Conservation (phyloP, 2,888 invertebrate species). For the Alitta virens region DNA sequence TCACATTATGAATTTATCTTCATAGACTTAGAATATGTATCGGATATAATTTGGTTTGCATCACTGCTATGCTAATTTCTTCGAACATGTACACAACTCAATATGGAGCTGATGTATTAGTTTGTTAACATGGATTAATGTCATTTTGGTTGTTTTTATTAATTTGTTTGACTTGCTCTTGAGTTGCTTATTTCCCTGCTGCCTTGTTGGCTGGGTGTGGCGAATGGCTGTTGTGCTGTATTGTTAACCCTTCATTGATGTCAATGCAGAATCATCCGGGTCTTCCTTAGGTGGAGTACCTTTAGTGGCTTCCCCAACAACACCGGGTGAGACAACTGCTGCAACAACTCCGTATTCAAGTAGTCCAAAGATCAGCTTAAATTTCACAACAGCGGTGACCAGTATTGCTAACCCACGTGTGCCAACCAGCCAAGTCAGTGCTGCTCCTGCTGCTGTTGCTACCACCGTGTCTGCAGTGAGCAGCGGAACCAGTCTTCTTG, state of each 20-base stretch:
- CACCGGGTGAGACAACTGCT: neutral
- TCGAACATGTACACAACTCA: too few relatives aligned
- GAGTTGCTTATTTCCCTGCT: neutral
- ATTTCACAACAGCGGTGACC: constrained; percentile 8
- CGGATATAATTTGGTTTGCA: too few relatives aligned
- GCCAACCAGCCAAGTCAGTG: constrained; percentile 14
- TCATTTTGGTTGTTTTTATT: neutral
- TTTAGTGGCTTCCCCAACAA: constrained; percentile 12
- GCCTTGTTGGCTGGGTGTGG: neutral
- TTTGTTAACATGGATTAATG: too few relatives aligned
- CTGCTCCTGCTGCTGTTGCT: constrained; percentile 3
- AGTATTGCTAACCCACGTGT: constrained; percentile 5
- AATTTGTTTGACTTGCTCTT: neutral
- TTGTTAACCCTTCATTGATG: neutral
- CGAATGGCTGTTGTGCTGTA: neutral
- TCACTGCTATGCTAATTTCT: too few relatives aligned
- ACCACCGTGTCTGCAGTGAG: constrained; percentile 3
- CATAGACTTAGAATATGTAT: too few relatives aligned
- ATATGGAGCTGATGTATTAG: too few relatives aligned
- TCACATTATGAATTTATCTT: too few relatives aligned
- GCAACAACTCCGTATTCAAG: too few relatives aligned
- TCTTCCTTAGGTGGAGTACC: constrained; percentile 9
- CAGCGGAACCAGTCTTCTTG: constrained; percentile 6
- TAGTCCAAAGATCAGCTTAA: neutral
- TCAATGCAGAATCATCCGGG: neutral